These are phyloP conservation scores for Gambusia holbrooki DNA, from an alignment of 2,113 vertebrate species.

Conservation along the genomic window DNA sequence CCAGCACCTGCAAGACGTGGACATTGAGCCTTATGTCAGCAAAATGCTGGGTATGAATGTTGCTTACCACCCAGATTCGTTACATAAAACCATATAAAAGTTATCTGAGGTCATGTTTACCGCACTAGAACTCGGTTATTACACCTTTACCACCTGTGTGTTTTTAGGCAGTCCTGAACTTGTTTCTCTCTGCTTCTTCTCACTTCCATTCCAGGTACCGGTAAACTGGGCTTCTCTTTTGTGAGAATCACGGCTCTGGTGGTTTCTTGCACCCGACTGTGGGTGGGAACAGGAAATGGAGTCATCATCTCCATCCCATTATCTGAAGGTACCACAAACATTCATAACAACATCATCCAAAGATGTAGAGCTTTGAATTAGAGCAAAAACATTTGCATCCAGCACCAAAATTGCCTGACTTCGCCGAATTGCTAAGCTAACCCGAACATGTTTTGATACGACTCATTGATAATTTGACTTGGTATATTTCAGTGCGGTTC, in stretches of 20 bases:
- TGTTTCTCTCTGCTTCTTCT: background rate
- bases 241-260: constrained; percentile 96
- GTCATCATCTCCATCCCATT: constrained; percentile 98
- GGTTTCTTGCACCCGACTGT: constrained; percentile 93
- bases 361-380: background rate
- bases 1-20: constrained; percentile 97
- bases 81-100: too few species aligned
- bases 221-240: constrained; percentile 97
- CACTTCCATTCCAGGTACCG: constrained; percentile 85
- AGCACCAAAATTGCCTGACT: too few species aligned
- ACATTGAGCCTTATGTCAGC: constrained; percentile 99
- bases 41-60: constrained; percentile 92
- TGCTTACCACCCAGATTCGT: background rate
- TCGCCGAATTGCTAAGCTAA: too few species aligned
- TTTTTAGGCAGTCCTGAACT: background rate
- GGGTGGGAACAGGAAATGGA: constrained; percentile 97
- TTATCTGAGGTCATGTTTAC: background rate
- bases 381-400: background rate
- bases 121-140: background rate
- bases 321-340: constrained; percentile 88
- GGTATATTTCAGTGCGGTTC: too few species aligned
- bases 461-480: too few species aligned
- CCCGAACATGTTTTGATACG: background rate
- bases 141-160: background rate
- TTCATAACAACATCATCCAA: background rate